A percentile compares a stretch with the other conserved stretches of the same genome.
Conservation (phyloP, 2,797 vertebrate genomes). For the Hippoglossus hippoglossus region DNA sequence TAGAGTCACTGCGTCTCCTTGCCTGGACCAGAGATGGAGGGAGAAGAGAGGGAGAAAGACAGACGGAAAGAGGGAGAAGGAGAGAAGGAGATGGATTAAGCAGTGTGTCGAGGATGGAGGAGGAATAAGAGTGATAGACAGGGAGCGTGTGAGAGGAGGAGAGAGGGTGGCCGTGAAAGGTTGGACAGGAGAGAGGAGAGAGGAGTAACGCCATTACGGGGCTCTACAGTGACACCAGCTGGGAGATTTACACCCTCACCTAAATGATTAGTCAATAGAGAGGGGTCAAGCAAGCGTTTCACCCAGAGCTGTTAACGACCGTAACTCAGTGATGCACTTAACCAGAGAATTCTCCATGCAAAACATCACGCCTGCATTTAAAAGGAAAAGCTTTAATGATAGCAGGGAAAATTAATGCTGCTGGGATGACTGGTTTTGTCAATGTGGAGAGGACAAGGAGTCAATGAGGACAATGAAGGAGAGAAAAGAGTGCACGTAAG, state of each 20-base stretch:
- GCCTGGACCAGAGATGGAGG: constrained; percentile 77
- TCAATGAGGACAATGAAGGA: constrained; percentile 79
- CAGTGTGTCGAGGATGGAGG: constrained; percentile 37
- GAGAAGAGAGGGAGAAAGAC: constrained; percentile 17
- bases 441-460: constrained; percentile 80
- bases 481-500: constrained; percentile 55
- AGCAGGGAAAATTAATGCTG: constrained; percentile 78
- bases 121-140: constrained; percentile 61
- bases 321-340: constrained; percentile 85
- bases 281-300: constrained; percentile 83
- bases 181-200: constrained; percentile 65
- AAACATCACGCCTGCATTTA: constrained; percentile 79
- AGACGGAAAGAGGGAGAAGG: constrained; percentile 27
- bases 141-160: constrained; percentile 42
- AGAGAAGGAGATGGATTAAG: constrained; percentile 21
- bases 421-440: constrained; percentile 79
- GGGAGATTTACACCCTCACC: constrained; percentile 81
- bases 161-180: constrained; percentile 69
- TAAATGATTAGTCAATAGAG: constrained; percentile 86
- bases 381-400: constrained; percentile 81
- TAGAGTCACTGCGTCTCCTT: constrained; percentile 87
- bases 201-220: constrained; percentile 75
- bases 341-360: constrained; percentile 80
- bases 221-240: constrained; percentile 79
- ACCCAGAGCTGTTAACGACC: constrained; percentile 82